Percentiles rank a stretch among this genome's conserved stretches.
These are phyloP conservation scores for Heterocephalus glaber DNA, from an alignment of 2,113 vertebrate genomes.

Conservation along the genomic window DNA sequence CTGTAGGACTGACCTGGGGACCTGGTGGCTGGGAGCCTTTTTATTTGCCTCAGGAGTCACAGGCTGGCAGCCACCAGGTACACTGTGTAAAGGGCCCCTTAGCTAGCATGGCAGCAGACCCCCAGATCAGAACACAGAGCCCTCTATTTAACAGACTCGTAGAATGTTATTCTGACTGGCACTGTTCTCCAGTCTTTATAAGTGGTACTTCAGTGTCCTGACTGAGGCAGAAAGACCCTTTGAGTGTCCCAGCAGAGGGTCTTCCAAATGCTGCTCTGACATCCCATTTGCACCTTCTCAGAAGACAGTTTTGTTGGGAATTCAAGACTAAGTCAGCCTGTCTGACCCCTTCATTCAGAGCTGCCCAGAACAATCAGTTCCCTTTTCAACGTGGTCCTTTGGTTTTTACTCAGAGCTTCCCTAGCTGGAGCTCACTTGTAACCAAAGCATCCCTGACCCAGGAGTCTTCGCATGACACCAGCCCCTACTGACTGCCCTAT, in stretches of 20 bases:
- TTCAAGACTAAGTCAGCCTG: background rate
- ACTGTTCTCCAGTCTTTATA: background rate
- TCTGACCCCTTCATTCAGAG: background rate
- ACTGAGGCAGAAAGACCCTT: background rate
- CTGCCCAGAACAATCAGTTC: background rate
- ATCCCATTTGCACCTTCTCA: background rate
- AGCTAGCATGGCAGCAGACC: fast-evolving
- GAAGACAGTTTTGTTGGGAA: background rate
- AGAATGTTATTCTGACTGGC: background rate
- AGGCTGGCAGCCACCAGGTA: background rate
- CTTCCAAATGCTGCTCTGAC: background rate
- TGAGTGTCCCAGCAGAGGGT: background rate
- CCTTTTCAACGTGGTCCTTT: background rate
- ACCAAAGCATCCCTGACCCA: background rate
- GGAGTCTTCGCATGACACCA: background rate
- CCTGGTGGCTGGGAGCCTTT: background rate
- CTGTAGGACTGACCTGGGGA: background rate
- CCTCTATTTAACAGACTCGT: background rate
- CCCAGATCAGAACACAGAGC: background rate
- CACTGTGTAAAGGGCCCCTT: background rate
- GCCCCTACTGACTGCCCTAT: too few species aligned
- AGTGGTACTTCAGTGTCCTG: background rate
- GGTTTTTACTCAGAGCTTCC: background rate
- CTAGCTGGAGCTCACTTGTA: background rate
- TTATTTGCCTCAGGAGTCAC: background rate